Evolutionary conservation across 2,113 vertebrate species (phyloP).

Genomic region (Guaruba guarouba): DNA sequence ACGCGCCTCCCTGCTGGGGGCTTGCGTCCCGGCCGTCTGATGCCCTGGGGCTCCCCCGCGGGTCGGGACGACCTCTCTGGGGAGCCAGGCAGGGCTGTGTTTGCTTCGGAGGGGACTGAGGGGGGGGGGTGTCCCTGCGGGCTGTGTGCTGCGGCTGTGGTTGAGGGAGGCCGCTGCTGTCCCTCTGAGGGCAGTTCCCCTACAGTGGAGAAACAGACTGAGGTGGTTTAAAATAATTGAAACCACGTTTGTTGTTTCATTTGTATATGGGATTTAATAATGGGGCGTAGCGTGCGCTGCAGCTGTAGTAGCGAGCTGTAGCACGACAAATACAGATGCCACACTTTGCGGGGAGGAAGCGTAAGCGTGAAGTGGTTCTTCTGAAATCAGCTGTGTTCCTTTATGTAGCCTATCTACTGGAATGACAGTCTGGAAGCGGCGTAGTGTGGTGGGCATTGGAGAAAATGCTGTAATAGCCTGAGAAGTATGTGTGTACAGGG

Average conservation of each 20-base stretch:
- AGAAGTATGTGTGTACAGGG: rapidly evolving
- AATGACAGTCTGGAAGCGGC: not conserved
- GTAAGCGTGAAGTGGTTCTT: rapidly evolving
- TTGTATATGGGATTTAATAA: rapidly evolving
- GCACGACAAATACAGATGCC: rapidly evolving
- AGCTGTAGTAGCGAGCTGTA: not conserved
- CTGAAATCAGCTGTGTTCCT: rapidly evolving
- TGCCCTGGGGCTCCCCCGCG: not conserved
- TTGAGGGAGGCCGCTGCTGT: not conserved
- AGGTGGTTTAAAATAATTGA: not conserved
- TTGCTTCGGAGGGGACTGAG: not conserved
- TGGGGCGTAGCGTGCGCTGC: rapidly evolving
- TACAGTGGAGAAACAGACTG: not conserved
- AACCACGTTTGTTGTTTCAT: not conserved
- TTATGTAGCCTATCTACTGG: rapidly evolving
- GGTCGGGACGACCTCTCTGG: not conserved
- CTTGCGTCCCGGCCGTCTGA: rapidly evolving
- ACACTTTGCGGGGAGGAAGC: not conserved
- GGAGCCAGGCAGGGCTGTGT: not conserved
- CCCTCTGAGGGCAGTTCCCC: too few species aligned
- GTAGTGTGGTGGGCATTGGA: rapidly evolving
- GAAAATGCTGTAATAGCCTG: too few species aligned
- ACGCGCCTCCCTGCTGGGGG: rapidly evolving
- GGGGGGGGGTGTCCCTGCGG: too few species aligned
- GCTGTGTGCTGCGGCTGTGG: not conserved